Conservation (phyloP, 1,140 invertebrate genomes). For the Anastrepha ludens region DNA sequence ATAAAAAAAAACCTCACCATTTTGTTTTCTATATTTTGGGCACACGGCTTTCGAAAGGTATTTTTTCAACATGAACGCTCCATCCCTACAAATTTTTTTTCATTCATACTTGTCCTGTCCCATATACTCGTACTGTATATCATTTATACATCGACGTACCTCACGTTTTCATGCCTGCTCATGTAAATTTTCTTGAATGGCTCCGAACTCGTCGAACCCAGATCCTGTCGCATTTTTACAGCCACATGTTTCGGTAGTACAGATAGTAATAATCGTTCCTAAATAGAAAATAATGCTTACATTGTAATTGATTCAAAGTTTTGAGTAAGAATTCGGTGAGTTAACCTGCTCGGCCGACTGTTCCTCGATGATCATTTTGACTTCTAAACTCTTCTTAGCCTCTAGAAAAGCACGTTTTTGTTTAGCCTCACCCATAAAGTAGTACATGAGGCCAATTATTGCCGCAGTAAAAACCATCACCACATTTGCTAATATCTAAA, state of each 20-base stretch:
- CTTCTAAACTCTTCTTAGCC: slow-evolving; percentile 92
- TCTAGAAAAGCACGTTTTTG: slow-evolving; percentile 92
- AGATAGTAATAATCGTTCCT: slow-evolving; percentile 90
- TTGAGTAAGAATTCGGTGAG: neutral
- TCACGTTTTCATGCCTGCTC: slow-evolving; percentile 97
- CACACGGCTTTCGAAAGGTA: too few species aligned
- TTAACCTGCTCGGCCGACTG: slow-evolving; percentile 87
- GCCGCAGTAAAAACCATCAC: slow-evolving; percentile 83
- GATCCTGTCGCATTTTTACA: slow-evolving; percentile 93
- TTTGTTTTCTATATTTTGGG: too few species aligned
- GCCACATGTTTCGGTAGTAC: slow-evolving; percentile 96
- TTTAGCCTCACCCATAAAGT: slow-evolving; percentile 88
- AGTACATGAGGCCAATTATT: slow-evolving; percentile 85
- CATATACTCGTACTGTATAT: too few species aligned
- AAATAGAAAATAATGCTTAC: slow-evolving; percentile 74
- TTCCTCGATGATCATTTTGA: slow-evolving; percentile 94
- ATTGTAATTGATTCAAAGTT: neutral
- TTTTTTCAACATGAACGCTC: too few species aligned
- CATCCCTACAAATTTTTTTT: too few species aligned
- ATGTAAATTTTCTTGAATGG: slow-evolving; percentile 99
- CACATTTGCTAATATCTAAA: slow-evolving; percentile 77
- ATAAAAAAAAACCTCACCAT: too few species aligned
- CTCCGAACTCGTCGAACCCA: slow-evolving; percentile 88
- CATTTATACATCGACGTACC: slow-evolving; percentile 76
- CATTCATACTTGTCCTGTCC: too few species aligned